Evolutionary conservation across 2,888 invertebrate species (phyloP).

Genomic region (Saturnia pavonia): DNA sequence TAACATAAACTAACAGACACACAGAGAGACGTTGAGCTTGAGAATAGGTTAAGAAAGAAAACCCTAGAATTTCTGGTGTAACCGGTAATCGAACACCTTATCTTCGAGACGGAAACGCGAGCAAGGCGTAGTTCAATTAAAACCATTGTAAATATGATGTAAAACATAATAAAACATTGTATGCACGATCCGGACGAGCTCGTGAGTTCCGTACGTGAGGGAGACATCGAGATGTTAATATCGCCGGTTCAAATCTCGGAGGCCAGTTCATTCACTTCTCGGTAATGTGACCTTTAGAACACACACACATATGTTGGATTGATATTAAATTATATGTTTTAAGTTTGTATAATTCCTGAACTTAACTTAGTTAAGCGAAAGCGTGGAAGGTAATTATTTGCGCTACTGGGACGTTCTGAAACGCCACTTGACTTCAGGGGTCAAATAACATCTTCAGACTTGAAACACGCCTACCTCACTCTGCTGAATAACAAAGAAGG

Average conservation of each 20-base stretch:
- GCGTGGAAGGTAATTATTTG: no score
- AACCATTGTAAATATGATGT: background rate
- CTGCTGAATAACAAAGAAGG: no score
- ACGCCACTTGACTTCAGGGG: no score
- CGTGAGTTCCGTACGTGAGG: constrained; percentile 45
- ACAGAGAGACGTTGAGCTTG: no score
- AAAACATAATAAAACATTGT: constrained; percentile 1
- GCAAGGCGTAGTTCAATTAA: background rate
- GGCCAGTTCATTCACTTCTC: constrained; percentile 41
- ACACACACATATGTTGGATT: constrained; percentile 29
- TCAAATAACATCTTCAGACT: no score
- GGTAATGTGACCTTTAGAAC: constrained; percentile 41
- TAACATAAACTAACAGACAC: no score
- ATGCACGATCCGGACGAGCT: constrained; percentile 18
- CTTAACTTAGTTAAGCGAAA: no score
- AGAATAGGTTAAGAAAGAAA: no score
- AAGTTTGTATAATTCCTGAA: background rate
- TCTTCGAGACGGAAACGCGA: background rate
- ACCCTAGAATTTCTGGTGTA: background rate
- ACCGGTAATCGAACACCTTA: background rate
- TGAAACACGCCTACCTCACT: no score
- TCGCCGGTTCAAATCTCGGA: constrained; percentile 35
- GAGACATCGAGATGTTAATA: constrained; percentile 43
- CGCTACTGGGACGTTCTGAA: no score
- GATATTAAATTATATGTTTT: constrained; percentile 14